Evolutionary conservation across 2,797 vertebrate species (phyloP).

Genomic region (Chrysocyon brachyurus): DNA sequence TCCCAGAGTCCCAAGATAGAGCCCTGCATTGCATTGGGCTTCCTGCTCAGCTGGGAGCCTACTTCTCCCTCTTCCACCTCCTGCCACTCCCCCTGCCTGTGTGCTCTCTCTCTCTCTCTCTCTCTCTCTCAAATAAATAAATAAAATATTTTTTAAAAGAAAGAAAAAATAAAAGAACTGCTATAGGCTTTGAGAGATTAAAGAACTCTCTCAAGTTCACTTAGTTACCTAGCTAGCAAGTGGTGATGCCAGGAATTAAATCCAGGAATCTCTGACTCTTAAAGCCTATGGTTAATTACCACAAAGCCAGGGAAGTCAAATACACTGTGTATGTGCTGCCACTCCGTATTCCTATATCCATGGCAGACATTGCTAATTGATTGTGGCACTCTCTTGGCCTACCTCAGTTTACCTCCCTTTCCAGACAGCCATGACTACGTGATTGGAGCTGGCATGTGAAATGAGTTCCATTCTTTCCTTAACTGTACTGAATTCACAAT

Average conservation of each 20-base stretch:
- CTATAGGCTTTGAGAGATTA: neutral
- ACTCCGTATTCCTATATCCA: too few relatives aligned
- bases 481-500: neutral
- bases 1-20: too few relatives aligned
- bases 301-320: neutral
- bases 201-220: neutral
- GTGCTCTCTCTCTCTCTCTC: too few relatives aligned
- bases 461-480: neutral
- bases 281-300: neutral
- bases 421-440: neutral
- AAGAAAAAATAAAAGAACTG: too few relatives aligned
- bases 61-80: too few relatives aligned
- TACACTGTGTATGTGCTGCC: fast-evolving
- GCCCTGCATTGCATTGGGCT: too few relatives aligned
- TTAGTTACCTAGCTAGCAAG: neutral
- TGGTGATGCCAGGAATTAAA: neutral
- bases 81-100: too few relatives aligned
- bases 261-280: neutral
- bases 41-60: too few relatives aligned
- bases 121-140: too few relatives aligned
- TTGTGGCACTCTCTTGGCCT: neutral
- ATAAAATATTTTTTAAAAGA: too few relatives aligned
- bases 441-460: neutral
- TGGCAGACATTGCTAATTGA: neutral
- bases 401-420: neutral